Evolutionary conservation across 2,113 vertebrate genomes (phyloP), one percentile per base, ranked within the genome.

Genomic region (Balaeniceps rex): DNA sequence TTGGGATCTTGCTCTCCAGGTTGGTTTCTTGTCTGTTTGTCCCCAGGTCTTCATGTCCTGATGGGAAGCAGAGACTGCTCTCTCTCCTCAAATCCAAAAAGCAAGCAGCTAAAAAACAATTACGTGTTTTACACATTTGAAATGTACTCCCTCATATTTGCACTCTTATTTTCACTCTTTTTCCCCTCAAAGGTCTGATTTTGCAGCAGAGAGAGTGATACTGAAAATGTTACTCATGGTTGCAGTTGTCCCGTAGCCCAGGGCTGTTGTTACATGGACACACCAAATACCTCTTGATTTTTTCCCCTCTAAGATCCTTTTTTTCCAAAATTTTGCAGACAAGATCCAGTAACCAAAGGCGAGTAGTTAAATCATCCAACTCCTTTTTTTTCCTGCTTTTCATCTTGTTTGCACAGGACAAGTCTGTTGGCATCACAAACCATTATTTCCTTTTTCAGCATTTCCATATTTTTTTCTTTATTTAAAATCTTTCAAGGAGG

Each of bases 1-100:
- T 19, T 5, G 4, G 42, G 23, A 2, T 46, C 29, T 54, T 52
- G 28, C 9, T 78, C 18, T 36, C 33, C 28, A 18, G 9, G 14
- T 42, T 14, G 6, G 61, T 82, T 82, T 57, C 87, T 21, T 29
- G 18, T 24, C 63, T 3, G 0, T 84, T 71, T 84, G 34, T 71
- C 42, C 46, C 33, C 21, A 15, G 15, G 15, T 68, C 33, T 68
- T 28, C 57, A 28, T 1, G 2, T n/a, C 36, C 24, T 0, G 0
- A n/a, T 6, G 55, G 74, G 81, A 81, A 89, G 34, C 23, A 61
- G 66, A n/a, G 23, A 4, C 38, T 15, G 9, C 42, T 44, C 40
- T 36, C 19, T 63, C 42, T 63, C 54, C 52, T 51, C 26, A 76
- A 83, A 55, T 22, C 65, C 44, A 28, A 74, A 74, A 69, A 38